Conservation (phyloP, 2,888 invertebrate genomes). For the Camptogramma bilineatum region DNA sequence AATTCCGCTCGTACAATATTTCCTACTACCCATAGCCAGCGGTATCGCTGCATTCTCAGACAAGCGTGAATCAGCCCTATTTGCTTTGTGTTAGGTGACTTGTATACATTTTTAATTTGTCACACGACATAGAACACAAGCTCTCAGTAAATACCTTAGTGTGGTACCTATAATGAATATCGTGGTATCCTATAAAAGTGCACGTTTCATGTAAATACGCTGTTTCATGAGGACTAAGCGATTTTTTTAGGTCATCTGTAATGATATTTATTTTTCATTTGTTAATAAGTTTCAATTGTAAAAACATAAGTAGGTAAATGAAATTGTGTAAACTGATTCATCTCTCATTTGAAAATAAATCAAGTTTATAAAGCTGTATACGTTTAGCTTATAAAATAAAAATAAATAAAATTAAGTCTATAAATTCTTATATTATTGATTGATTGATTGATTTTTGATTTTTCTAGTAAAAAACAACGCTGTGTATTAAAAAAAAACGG, state of each 20-base stretch:
- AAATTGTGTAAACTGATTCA: background rate
- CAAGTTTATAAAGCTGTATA: conserved; percentile 4
- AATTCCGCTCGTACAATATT: too few relatives aligned
- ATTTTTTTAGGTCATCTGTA: background rate
- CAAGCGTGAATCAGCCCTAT: too few relatives aligned
- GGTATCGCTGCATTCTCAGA: too few relatives aligned
- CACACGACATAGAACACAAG: too few relatives aligned
- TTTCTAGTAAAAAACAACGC: conserved; percentile 3
- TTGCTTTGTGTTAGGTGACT: too few relatives aligned
- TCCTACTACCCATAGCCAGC: too few relatives aligned
- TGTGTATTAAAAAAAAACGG: background rate
- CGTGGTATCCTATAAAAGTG: background rate
- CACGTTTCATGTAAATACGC: background rate
- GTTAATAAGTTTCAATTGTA: background rate
- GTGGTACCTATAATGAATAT: background rate
- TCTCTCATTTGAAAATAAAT: background rate
- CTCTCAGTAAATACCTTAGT: too few relatives aligned
- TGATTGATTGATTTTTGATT: too few relatives aligned
- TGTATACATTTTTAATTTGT: too few relatives aligned
- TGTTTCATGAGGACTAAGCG: background rate
- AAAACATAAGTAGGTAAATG: background rate
- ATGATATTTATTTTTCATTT: too few relatives aligned
- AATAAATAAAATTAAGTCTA: conserved; percentile 3
- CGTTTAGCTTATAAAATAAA: conserved; percentile 11
- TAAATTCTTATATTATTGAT: conserved; percentile 2